These are phyloP conservation scores for western clawed frog (Xenopus tropicalis) DNA, from an alignment of 2,113 vertebrate species.

Conservation along the genomic window UCB_Xtro_10.0 CM004446.2:77146001-77146500, in stretches of 20 bases:
- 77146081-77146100: too few relatives aligned
- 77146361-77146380: constrained; percentile 56
- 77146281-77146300: constrained; percentile 84
- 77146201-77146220: constrained; percentile 92
- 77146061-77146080: too few relatives aligned
- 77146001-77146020: too few relatives aligned
- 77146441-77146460: constrained; percentile 56
- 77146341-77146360: constrained; percentile 56
- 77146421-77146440: constrained; percentile 69
- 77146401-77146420: constrained; percentile 71
- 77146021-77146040: too few relatives aligned
- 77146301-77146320: constrained; percentile 71
- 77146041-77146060: too few relatives aligned
- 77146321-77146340: constrained; percentile 55
- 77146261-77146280: constrained; percentile 87
- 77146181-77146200: constrained; percentile 64
- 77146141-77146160: too few relatives aligned
- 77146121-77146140: too few relatives aligned
- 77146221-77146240: constrained; percentile 87
- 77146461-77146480: constrained; percentile 57
- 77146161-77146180: background rate
- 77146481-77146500: constrained; percentile 22
- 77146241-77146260: constrained; percentile 81
- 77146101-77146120: too few relatives aligned
- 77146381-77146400: constrained; percentile 57